Conservation (phyloP, 2,113 vertebrate species). For the Grammomys dolichurus region DNA sequence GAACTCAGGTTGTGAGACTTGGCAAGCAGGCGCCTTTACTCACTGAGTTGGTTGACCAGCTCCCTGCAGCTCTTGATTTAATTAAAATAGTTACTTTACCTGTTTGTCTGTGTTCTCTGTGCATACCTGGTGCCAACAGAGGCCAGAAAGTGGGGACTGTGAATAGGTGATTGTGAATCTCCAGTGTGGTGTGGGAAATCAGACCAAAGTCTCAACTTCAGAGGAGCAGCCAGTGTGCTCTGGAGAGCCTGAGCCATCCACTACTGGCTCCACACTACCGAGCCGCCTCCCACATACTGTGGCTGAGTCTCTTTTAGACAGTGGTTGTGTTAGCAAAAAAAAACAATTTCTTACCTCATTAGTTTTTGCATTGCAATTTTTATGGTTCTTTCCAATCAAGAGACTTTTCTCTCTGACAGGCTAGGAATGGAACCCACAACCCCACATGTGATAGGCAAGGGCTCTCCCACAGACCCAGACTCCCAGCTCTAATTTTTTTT, state of each 20-base stretch:
- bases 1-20: not conserved
- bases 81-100: not conserved
- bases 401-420: not conserved
- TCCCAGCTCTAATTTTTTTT: not conserved
- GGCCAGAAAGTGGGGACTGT: not conserved
- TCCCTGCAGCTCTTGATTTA: not conserved
- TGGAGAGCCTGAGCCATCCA: no score
- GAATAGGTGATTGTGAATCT: not conserved
- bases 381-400: conserved; percentile 10
- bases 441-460: not conserved
- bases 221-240: not conserved
- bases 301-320: not conserved
- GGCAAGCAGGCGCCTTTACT: not conserved
- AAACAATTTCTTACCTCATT: not conserved
- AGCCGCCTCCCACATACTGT: not conserved
- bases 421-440: not conserved
- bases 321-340: not conserved
- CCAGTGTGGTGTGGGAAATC: not conserved
- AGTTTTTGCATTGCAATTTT: not conserved
- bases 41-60: not conserved
- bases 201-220: not conserved
- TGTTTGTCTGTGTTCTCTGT: not conserved
- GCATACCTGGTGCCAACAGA: not conserved
- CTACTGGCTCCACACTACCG: no score
- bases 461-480: not conserved